Base-by-base conservation (phyloP, 2,888 invertebrate species). In the Lagria hirta region DNA sequence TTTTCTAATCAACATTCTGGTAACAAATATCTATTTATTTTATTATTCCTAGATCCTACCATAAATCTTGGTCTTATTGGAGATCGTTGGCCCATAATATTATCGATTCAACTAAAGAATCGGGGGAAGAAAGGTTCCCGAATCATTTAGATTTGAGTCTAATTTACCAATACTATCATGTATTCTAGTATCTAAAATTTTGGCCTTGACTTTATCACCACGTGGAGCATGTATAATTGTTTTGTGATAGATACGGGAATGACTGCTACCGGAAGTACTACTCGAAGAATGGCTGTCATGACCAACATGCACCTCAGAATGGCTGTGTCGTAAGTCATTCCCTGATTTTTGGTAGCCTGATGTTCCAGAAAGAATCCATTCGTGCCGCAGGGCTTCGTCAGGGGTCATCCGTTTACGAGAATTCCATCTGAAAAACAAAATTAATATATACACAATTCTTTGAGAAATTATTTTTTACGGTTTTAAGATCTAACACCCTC, bases 371-470 rank as follows among this genome's bases (percentile, higher is more conserved):
- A 93, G 74, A 48, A 71, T 64, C 85, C 88, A 95, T 64, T 90
- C 89, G 73, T 95, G 95, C 36, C 86, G 82, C 12, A 88, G 79
- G 2, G 94, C 95, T 68, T 95, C 93, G 38, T 88, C 90, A 0
- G 95, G 89, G 2, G 89, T 93, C 82, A 95, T 84, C 51, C 95
- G 83, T 49, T 88, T 86, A 65, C 86, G 85, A 10, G 94, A 88
- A 73, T 95, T 93, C 95, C 95, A 96, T 71, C 90, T 90, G 73
- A 35, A 3, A 46, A 18, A 5, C 26, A 17, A 44, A 21, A 1
- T 11, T 15, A 4, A 27, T n/a, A n/a, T n/a, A n/a, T n/a, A n/a
- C n/a, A n/a, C n/a, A n/a, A n/a, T n/a, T n/a, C n/a, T n/a, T 27
- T 27, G 10, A 16, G 24, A 49, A 13, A 22, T n/a, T n/a, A n/a